phyloP scores from a whole-genome alignment of 2,888 invertebrate species.

The Sesia bembeciformis region DNA sequence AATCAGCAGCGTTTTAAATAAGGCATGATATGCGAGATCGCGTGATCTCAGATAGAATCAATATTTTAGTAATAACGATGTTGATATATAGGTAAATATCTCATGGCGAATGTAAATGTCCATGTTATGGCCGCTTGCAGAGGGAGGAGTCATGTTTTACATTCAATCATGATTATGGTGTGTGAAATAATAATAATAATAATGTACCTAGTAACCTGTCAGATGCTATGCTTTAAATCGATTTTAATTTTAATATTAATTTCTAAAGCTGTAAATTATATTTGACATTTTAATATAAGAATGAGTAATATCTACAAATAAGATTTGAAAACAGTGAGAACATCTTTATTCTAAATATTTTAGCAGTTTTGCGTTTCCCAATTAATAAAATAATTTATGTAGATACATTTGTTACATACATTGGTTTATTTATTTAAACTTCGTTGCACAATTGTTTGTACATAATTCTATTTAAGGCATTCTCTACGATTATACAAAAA shows the following conservation, averaged over 20 bases:
- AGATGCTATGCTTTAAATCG: background rate
- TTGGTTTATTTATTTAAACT: too few relatives aligned
- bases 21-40: constrained; percentile 5
- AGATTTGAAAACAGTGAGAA: too few relatives aligned
- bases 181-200: background rate
- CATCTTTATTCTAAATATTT: too few relatives aligned
- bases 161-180: constrained; percentile 26
- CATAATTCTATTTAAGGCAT: too few relatives aligned
- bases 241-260: background rate
- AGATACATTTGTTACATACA: too few relatives aligned
- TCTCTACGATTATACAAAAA: too few relatives aligned
- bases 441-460: too few relatives aligned
- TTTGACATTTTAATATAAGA: background rate
- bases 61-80: constrained; percentile 22
- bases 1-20: constrained; percentile 3
- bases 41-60: constrained; percentile 17
- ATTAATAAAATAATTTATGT: too few relatives aligned
- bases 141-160: constrained; percentile 21
- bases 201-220: background rate
- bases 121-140: constrained; percentile 17
- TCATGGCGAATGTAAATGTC: constrained; percentile 30
- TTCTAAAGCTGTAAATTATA: background rate
- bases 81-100: constrained; percentile 11
- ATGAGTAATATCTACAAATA: too few relatives aligned
- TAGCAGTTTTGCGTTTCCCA: too few relatives aligned